These are phyloP conservation scores for Herpetotheres cachinnans DNA, from an alignment of 2,113 vertebrate species.

Conservation along the genomic window DNA sequence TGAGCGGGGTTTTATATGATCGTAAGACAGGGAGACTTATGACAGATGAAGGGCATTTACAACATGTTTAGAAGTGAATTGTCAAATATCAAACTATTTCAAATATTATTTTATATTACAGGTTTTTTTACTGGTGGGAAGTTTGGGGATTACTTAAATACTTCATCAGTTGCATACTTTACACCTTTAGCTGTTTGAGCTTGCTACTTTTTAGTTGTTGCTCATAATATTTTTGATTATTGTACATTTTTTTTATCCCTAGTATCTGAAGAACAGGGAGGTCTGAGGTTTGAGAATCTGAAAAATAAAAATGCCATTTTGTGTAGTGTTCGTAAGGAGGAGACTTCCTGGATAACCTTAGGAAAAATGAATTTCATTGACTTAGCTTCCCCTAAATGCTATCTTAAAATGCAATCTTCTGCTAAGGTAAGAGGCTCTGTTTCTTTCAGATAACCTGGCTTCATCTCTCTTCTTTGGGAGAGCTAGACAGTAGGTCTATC, in stretches of 20 bases:
- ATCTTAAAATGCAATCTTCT: not conserved
- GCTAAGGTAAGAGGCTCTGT: not conserved
- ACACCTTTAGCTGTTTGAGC: not conserved
- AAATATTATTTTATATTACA: not conserved
- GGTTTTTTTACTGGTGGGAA: not conserved
- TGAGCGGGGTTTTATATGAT: fast-evolving
- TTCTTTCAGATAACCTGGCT: not conserved
- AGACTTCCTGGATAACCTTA: not conserved
- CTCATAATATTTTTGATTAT: not conserved
- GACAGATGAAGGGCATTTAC: not conserved
- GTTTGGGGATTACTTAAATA: not conserved
- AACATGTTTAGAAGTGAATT: not conserved
- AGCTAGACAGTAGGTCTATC: not conserved
- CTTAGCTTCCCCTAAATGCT: not conserved
- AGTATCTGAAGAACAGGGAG: not conserved
- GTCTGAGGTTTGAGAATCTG: not conserved
- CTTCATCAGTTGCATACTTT: not conserved
- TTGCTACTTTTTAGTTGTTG: not conserved
- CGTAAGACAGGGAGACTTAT: not conserved
- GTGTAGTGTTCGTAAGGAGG: too few species aligned
- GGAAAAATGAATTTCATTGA: not conserved
- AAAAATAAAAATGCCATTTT: not conserved
- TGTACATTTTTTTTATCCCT: not conserved
- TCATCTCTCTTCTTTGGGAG: not conserved
- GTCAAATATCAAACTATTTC: not conserved